A percentile compares a stretch with the other conserved stretches of the same genome.
phyloP scores from a whole-genome alignment of 1,140 invertebrate genomes.

The Microplitis demolitor region DNA sequence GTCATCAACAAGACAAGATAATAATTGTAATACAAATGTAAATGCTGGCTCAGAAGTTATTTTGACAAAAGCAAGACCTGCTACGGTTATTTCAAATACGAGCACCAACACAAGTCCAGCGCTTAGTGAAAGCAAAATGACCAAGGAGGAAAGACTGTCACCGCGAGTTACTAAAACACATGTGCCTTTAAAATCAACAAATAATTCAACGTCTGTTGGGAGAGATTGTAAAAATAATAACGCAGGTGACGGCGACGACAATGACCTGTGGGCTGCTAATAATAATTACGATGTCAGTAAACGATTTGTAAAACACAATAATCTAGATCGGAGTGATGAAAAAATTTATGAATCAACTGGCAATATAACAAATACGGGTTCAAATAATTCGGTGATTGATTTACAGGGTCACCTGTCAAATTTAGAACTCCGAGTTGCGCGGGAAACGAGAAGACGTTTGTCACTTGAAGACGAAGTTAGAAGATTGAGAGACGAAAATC shows the following conservation, averaged over 20 bases:
- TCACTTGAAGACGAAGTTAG: slow-evolving; percentile 76
- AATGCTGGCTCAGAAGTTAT: slow-evolving; percentile 67
- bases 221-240: slow-evolving; percentile 45
- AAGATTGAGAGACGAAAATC: slow-evolving; percentile 82
- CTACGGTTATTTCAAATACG: slow-evolving; percentile 73
- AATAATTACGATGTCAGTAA: slow-evolving; percentile 45
- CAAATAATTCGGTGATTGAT: slow-evolving; percentile 61
- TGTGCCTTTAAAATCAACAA: slow-evolving; percentile 43
- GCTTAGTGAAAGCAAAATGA: slow-evolving; percentile 64
- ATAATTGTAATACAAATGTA: slow-evolving; percentile 32
- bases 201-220: slow-evolving; percentile 36
- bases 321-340: slow-evolving; percentile 51
- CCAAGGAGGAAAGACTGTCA: slow-evolving; percentile 66
- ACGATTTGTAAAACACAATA: slow-evolving; percentile 42
- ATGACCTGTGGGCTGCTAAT: slow-evolving; percentile 43
- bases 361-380: not conserved
- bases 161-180: slow-evolving; percentile 60
- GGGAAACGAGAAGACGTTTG: slow-evolving; percentile 67
- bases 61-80: slow-evolving; percentile 73
- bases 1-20: slow-evolving; percentile 48
- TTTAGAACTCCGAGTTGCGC: slow-evolving; percentile 68
- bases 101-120: slow-evolving; percentile 68
- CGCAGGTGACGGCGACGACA: slow-evolving; percentile 43
- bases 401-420: slow-evolving; percentile 68
- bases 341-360: slow-evolving; percentile 43